A percentile compares a stretch with the other conserved stretches of the same genome.
phyloP scores from a whole-genome alignment of 2,113 vertebrate genomes.

The Labrus mixtus region DNA sequence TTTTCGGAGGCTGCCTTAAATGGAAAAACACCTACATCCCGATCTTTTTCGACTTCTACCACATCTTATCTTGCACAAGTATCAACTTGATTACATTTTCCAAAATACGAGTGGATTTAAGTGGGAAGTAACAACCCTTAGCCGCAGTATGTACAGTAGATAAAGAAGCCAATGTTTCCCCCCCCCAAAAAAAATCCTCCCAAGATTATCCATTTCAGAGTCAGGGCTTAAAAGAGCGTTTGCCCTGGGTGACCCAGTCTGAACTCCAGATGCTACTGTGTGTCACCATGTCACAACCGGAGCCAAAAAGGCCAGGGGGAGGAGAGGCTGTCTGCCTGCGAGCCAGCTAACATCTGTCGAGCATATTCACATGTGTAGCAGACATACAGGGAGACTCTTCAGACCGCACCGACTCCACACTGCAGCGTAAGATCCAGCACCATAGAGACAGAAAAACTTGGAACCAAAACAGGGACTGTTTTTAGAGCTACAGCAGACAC shows the following conservation, averaged over 20 bases:
- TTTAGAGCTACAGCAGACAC: slow-evolving; percentile 53
- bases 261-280: slow-evolving; percentile 84
- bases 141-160: not conserved
- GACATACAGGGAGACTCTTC: slow-evolving; percentile 65
- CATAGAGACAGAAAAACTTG: slow-evolving; percentile 68
- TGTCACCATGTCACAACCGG: slow-evolving; percentile 79
- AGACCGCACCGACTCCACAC: slow-evolving; percentile 69
- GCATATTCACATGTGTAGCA: slow-evolving; percentile 80
- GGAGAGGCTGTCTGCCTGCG: slow-evolving; percentile 75
- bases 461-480: slow-evolving; percentile 73
- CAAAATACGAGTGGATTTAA: slow-evolving; percentile 22
- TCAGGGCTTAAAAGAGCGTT: slow-evolving; percentile 47
- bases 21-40: not conserved
- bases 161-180: slow-evolving; percentile 5
- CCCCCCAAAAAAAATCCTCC: slow-evolving; percentile 8
- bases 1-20: slow-evolving; percentile 40
- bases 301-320: slow-evolving; percentile 76
- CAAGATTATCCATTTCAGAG: slow-evolving; percentile 33
- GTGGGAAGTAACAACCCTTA: slow-evolving; percentile 11
- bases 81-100: slow-evolving; percentile 5
- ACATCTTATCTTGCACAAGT: slow-evolving; percentile 9
- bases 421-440: slow-evolving; percentile 60
- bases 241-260: slow-evolving; percentile 75
- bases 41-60: slow-evolving; percentile 10
- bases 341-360: slow-evolving; percentile 83